Conservation (phyloP, 2,888 invertebrate genomes). For the Poecilus cupreus region DNA sequence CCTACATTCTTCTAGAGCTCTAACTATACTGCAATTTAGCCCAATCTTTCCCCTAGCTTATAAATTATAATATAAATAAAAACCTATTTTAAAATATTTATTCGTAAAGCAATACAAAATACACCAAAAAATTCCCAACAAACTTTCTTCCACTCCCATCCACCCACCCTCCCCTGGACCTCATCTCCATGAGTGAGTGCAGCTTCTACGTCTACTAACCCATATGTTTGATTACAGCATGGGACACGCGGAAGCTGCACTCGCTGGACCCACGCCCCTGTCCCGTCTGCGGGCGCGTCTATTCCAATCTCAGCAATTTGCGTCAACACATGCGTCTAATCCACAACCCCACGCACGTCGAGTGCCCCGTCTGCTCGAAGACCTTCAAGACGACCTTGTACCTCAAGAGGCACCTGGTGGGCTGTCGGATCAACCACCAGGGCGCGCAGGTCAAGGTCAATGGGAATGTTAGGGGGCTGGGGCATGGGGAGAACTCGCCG, state of each 20-base stretch:
- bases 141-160: not conserved
- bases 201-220: slow-evolving; percentile 30
- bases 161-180: not conserved
- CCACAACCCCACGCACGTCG: slow-evolving; percentile 79
- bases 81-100: no score
- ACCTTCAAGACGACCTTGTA: slow-evolving; percentile 80
- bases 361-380: slow-evolving; percentile 78
- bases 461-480: not conserved
- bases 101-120: no score
- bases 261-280: slow-evolving; percentile 76
- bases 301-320: slow-evolving; percentile 80
- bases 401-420: slow-evolving; percentile 76
- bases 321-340: slow-evolving; percentile 80
- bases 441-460: not conserved
- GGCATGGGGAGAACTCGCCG: no score
- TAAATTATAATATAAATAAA: no score
- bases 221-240: slow-evolving; percentile 68
- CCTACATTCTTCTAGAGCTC: no score
- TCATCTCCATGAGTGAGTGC: no score
- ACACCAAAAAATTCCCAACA: no score
- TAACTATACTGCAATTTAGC: no score
- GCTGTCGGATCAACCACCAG: slow-evolving; percentile 15
- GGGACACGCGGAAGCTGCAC: slow-evolving; percentile 72
- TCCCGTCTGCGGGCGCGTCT: slow-evolving; percentile 79
- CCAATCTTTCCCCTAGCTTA: no score